Evolutionary conservation across 1,140 invertebrate species (phyloP).

Genomic region (Fopius arisanus): DNA sequence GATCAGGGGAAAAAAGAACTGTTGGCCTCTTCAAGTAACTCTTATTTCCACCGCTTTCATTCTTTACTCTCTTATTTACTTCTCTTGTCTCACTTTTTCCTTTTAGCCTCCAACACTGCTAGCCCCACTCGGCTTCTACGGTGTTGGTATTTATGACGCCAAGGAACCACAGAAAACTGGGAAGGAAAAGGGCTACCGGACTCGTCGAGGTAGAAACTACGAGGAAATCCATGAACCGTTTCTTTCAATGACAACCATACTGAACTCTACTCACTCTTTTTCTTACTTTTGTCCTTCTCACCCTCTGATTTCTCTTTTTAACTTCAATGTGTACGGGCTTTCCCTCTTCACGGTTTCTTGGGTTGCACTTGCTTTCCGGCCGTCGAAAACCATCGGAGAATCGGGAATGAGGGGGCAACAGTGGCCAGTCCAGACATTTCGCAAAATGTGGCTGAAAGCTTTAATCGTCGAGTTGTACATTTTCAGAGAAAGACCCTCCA

Average conservation of each 20-base stretch:
- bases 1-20: background rate
- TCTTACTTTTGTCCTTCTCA: background rate
- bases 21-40: conserved; percentile 29
- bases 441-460: conserved; percentile 31
- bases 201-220: conserved; percentile 44
- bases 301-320: conserved; percentile 7
- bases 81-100: conserved; percentile 13
- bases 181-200: conserved; percentile 36
- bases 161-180: conserved; percentile 40
- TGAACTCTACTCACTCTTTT: background rate
- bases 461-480: conserved; percentile 33
- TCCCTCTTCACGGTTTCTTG: background rate
- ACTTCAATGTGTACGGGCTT: conserved; percentile 8
- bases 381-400: background rate
- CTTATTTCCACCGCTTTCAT: conserved; percentile 28
- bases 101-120: conserved; percentile 11
- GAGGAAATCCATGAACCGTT: conserved; percentile 40
- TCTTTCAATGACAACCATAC: conserved; percentile 32
- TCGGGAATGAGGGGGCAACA: conserved; percentile 28
- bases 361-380: conserved; percentile 12
- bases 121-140: conserved; percentile 14
- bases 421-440: conserved; percentile 8
- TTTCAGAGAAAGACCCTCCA: conserved; percentile 17
- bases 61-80: conserved; percentile 6
- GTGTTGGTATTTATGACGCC: conserved; percentile 49